phyloP scores from a whole-genome alignment of 2,113 vertebrate species.

The Sterrhoptilus dennistouni region DNA sequence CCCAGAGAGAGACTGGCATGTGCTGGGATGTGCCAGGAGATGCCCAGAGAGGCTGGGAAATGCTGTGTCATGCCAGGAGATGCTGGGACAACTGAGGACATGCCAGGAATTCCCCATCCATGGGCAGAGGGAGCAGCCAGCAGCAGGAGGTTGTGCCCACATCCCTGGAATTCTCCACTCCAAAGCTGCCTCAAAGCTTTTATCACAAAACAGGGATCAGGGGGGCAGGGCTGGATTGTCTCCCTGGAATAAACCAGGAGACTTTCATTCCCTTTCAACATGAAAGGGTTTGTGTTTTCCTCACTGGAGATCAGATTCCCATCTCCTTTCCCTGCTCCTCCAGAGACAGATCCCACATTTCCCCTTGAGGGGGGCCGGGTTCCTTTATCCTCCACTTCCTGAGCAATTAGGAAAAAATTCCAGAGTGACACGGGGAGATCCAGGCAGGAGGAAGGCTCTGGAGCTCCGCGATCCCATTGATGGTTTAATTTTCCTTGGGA shows the following conservation, averaged over 20 bases:
- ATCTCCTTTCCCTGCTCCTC: not conserved
- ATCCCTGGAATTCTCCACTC: not conserved
- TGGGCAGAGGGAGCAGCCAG: not conserved
- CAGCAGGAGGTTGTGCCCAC: not conserved
- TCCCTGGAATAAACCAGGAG: not conserved
- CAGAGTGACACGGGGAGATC: not conserved
- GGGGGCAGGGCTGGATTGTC: not conserved
- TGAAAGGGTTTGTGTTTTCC: not conserved
- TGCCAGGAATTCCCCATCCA: not conserved
- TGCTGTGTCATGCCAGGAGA: not conserved
- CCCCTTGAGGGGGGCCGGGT: not conserved
- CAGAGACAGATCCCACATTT: not conserved
- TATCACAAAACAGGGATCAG: not conserved
- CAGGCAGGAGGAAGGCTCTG: not conserved
- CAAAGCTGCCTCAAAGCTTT: not conserved
- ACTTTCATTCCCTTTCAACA: not conserved
- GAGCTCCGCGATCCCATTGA: not conserved
- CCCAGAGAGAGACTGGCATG: not conserved
- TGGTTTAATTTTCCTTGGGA: conserved; percentile 58
- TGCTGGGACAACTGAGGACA: not conserved
- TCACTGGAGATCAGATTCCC: not conserved
- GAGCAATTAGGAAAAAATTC: not conserved
- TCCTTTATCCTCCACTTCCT: not conserved
- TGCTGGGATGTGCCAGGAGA: not conserved
- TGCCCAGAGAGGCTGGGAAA: not conserved